A percentile compares a stretch with the other conserved stretches of the same genome.
Evolutionary conservation across 1,140 invertebrate species (phyloP).

Genomic region (Drosophila teissieri): DNA sequence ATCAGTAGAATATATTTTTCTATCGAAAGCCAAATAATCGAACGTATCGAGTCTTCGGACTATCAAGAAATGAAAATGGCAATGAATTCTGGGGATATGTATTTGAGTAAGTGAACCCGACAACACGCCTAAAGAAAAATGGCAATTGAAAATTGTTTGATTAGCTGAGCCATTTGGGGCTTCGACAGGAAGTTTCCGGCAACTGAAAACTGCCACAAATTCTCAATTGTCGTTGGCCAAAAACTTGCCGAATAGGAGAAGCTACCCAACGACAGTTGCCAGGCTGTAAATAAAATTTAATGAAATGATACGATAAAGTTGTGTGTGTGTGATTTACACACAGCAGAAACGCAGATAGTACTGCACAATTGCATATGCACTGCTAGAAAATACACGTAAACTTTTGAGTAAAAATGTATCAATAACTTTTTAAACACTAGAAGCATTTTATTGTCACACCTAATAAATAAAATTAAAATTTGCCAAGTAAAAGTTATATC

Average conservation of each 20-base stretch:
- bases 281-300: conserved; percentile 82
- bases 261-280: conserved; percentile 35
- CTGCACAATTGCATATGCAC: conserved; percentile 32
- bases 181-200: conserved; percentile 36
- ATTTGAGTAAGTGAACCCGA: conserved; percentile 14
- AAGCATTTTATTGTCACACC: too few species aligned
- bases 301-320: conserved; percentile 78
- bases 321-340: conserved; percentile 78
- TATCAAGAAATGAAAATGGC: conserved; percentile 68
- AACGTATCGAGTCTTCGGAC: conserved; percentile 10
- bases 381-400: not conserved
- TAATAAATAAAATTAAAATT: too few species aligned
- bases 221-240: conserved; percentile 44
- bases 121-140: conserved; percentile 39
- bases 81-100: conserved; percentile 4
- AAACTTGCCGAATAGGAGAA: conserved; percentile 32
- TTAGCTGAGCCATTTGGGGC: conserved; percentile 59
- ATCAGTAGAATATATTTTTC: not conserved
- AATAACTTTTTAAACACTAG: not conserved
- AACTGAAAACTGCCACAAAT: conserved; percentile 47
- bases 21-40: conserved; percentile 3
- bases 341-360: conserved; percentile 42
- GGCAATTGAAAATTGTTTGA: conserved; percentile 63
- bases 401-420: too few species aligned
- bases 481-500: too few species aligned